Percentiles rank a stretch among this genome's conserved stretches.
Evolutionary conservation across 1,140 invertebrate species (phyloP).

Genomic region (Pemphigus obesinymphae): DNA sequence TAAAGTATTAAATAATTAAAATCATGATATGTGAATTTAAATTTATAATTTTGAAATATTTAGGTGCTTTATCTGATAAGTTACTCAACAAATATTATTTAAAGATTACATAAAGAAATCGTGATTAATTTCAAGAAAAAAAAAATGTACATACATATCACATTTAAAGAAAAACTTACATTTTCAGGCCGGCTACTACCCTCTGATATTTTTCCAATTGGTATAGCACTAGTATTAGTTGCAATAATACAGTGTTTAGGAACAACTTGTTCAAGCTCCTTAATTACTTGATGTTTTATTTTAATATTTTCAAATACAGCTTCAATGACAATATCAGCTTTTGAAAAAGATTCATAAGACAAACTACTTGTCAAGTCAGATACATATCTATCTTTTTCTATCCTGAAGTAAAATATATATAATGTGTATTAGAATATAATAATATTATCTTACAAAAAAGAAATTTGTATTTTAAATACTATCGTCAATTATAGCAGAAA

Average conservation of each 20-base stretch:
- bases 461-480: too few relatives aligned
- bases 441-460: too few relatives aligned
- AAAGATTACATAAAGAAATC: too few relatives aligned
- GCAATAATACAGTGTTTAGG: slow-evolving; percentile 91
- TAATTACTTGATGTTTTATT: slow-evolving; percentile 94
- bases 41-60: too few relatives aligned
- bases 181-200: slow-evolving; percentile 91
- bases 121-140: too few relatives aligned
- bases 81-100: too few relatives aligned
- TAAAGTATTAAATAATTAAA: too few relatives aligned
- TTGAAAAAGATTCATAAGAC: slow-evolving; percentile 79
- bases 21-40: too few relatives aligned
- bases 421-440: not conserved
- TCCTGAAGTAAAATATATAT: slow-evolving; percentile 53
- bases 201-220: slow-evolving; percentile 90
- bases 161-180: slow-evolving; percentile 53
- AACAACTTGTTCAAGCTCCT: slow-evolving; percentile 86
- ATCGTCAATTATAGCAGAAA: too few relatives aligned
- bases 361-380: slow-evolving; percentile 76
- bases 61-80: too few relatives aligned
- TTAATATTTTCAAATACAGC: slow-evolving; percentile 97
- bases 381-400: slow-evolving; percentile 74
- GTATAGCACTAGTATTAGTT: slow-evolving; percentile 96
- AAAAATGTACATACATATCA: too few relatives aligned
- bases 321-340: slow-evolving; percentile 93